Evolutionary conservation across 2,113 vertebrate species (phyloP).

Genomic region (Salvator merianae): DNA sequence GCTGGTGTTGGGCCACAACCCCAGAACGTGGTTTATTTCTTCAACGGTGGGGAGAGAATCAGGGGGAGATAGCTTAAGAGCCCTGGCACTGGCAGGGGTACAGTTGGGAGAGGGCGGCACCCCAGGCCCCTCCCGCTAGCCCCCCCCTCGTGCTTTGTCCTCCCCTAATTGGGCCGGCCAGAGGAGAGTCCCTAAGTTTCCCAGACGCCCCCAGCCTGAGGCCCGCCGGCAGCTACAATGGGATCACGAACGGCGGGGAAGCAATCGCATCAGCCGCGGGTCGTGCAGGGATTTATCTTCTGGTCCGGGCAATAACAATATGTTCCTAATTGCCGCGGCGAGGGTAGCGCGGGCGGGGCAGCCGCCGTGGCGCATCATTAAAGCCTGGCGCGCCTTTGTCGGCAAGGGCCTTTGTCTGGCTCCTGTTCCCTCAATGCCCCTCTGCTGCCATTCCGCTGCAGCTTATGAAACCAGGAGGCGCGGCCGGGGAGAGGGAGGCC

Average conservation of each 20-base stretch:
- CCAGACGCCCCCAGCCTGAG: conserved; percentile 63
- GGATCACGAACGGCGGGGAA: conserved; percentile 71
- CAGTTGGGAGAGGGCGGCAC: conserved; percentile 51
- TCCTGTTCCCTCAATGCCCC: background rate
- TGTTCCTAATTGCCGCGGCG: conserved; percentile 33
- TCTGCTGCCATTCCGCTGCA: background rate
- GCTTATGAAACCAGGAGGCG: background rate
- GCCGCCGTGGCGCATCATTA: background rate
- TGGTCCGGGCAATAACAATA: conserved; percentile 12
- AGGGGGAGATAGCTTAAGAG: conserved; percentile 11
- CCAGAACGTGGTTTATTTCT: background rate
- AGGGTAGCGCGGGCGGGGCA: background rate
- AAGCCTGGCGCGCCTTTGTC: background rate
- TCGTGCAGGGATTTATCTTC: conserved; percentile 64
- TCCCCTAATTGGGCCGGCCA: conserved; percentile 77
- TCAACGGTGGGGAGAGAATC: background rate
- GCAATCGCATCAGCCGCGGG: conserved; percentile 73
- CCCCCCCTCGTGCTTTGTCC: conserved; percentile 34
- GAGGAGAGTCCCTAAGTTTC: conserved; percentile 62
- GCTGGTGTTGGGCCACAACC: background rate
- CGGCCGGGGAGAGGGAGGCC: background rate
- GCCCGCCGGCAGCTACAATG: conserved; percentile 65
- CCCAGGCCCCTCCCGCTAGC: conserved; percentile 53
- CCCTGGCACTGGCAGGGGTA: conserved; percentile 40
- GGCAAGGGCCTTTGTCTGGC: background rate